Evolutionary conservation across 2,797 vertebrate genomes (phyloP).

Genomic region (Rhinogobio ventralis): DNA sequence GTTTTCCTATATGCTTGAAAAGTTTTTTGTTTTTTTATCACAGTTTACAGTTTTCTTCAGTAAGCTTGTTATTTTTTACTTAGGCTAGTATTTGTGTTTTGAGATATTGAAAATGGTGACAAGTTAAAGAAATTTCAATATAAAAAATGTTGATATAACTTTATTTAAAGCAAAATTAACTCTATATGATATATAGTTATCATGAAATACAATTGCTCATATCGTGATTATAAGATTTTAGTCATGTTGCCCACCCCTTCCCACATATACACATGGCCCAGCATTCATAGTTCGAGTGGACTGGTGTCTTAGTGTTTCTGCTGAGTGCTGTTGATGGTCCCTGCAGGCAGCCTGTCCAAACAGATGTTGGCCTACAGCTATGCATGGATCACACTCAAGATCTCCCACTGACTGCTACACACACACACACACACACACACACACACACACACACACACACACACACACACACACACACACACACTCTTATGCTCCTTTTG

Average conservation of each 20-base stretch:
- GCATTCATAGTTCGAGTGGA: conserved; percentile 5
- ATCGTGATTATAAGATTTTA: neutral
- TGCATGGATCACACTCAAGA: conserved; percentile 81
- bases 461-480: conserved; percentile 11
- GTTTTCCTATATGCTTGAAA: too few species aligned
- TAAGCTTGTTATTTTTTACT: neutral
- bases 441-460: conserved; percentile 62
- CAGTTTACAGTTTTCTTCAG: too few species aligned
- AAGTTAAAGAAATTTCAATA: neutral
- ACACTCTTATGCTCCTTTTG: conserved; percentile 2
- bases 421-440: conserved; percentile 48
- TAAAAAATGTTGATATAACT: neutral
- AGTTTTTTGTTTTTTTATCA: too few species aligned
- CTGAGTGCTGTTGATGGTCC: conserved; percentile 58
- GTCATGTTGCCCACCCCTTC: neutral
- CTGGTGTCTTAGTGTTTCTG: conserved; percentile 50
- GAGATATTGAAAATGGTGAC: neutral
- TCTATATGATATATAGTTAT: neutral
- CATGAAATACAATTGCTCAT: neutral
- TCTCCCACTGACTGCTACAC: conserved; percentile 84
- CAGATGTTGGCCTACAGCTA: conserved; percentile 71
- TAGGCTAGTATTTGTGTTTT: neutral
- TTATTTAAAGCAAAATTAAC: neutral
- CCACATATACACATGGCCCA: conserved; percentile 30
- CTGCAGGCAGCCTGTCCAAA: conserved; percentile 66